Conservation (phyloP, 2,113 vertebrate genomes). For the Melanotaenia duboulayi region DNA sequence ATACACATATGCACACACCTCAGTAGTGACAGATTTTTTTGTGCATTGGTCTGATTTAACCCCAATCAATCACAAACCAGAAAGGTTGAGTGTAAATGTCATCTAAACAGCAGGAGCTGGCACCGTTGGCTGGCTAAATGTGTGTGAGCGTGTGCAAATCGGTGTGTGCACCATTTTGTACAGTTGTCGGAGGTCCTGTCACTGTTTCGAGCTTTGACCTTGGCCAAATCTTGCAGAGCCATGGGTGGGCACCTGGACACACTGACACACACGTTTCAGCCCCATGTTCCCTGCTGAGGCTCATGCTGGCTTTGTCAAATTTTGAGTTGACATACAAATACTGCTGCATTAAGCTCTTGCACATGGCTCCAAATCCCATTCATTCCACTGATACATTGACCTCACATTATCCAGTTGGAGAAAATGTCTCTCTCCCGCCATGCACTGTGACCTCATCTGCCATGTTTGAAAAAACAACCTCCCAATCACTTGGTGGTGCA, state of each 20-base stretch:
- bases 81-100: slow-evolving; percentile 79
- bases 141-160: slow-evolving; percentile 44
- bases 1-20: slow-evolving; percentile 41
- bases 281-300: slow-evolving; percentile 39
- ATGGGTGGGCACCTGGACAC: slow-evolving; percentile 72
- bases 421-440: slow-evolving; percentile 48
- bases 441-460: slow-evolving; percentile 73
- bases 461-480: slow-evolving; percentile 73
- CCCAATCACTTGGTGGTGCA: slow-evolving; percentile 51
- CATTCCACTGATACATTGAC: slow-evolving; percentile 75
- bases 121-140: slow-evolving; percentile 60
- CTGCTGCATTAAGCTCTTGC: slow-evolving; percentile 76
- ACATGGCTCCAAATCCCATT: slow-evolving; percentile 79
- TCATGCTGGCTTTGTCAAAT: slow-evolving; percentile 66
- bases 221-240: slow-evolving; percentile 54
- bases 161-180: slow-evolving; percentile 42
- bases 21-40: slow-evolving; percentile 68
- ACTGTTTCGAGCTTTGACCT: slow-evolving; percentile 68
- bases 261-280: slow-evolving; percentile 21
- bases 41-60: slow-evolving; percentile 75
- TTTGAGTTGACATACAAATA: slow-evolving; percentile 77
- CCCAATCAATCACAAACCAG: slow-evolving; percentile 75
- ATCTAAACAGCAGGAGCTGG: slow-evolving; percentile 77
- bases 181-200: slow-evolving; percentile 65
- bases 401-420: slow-evolving; percentile 74